phyloP scores from a whole-genome alignment of 2,888 invertebrate species.

The Mamestra brassicae region DNA sequence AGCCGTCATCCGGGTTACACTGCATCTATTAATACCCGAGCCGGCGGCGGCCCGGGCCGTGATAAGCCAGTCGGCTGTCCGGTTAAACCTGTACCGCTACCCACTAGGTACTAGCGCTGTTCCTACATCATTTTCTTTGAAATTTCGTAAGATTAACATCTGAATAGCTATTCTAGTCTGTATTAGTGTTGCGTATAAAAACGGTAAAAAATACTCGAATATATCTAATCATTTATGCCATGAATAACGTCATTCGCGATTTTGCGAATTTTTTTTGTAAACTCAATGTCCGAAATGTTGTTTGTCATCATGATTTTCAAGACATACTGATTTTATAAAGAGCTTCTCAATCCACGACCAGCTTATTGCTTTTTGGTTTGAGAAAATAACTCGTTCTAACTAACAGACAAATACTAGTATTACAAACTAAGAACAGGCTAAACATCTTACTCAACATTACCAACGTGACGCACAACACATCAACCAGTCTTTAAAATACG shows the following conservation, averaged over 20 bases:
- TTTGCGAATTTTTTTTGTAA: constrained; percentile 4
- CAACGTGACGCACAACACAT: constrained; percentile 8
- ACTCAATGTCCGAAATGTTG: not conserved
- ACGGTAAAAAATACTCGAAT: constrained; percentile 36
- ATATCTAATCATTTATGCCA: constrained; percentile 21
- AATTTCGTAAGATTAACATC: constrained; percentile 64
- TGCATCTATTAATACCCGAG: constrained; percentile 63
- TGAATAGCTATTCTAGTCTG: constrained; percentile 53
- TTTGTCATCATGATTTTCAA: not conserved
- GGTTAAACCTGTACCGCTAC: constrained; percentile 59
- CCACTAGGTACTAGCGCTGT: constrained; percentile 45
- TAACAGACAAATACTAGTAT: not conserved
- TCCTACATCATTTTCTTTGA: constrained; percentile 60
- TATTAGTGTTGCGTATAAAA: constrained; percentile 53
- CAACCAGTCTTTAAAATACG: constrained; percentile 30
- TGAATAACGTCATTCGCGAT: constrained; percentile 4
- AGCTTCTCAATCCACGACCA: too few relatives aligned
- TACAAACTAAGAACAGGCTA: not conserved
- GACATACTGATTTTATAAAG: not conserved
- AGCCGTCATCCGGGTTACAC: constrained; percentile 57
- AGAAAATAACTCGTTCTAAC: not conserved
- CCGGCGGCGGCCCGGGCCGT: constrained; percentile 27
- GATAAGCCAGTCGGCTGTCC: constrained; percentile 59
- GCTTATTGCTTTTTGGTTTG: not conserved
- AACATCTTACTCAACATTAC: constrained; percentile 4